These are phyloP conservation scores for Nasonovia ribisnigri DNA, from an alignment of 2,888 invertebrate genomes.

Conservation along the genomic window DNA sequence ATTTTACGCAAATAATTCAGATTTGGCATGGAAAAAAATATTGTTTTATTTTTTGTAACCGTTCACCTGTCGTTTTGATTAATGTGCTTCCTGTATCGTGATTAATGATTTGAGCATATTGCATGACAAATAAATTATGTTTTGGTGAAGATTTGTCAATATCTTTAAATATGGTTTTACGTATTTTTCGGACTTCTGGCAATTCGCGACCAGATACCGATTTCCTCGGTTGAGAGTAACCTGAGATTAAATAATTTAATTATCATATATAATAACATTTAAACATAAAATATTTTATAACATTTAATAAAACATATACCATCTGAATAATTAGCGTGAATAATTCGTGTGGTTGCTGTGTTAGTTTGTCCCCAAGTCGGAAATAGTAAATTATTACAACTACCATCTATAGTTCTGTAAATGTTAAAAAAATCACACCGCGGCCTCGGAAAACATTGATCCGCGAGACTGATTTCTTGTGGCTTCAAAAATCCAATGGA, in stretches of 20 bases:
- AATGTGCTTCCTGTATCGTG: conserved; percentile 76
- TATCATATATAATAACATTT: background rate
- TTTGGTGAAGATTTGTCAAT: conserved; percentile 77
- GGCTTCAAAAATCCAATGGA: background rate
- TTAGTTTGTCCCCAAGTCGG: conserved; percentile 87
- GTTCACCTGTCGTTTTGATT: background rate
- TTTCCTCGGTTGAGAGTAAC: conserved; percentile 72
- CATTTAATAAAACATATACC: conserved; percentile 9
- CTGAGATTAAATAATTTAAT: background rate
- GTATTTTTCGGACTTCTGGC: conserved; percentile 79
- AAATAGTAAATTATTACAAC: conserved; percentile 90
- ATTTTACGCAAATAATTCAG: background rate
- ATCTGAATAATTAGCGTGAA: conserved; percentile 50
- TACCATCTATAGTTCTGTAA: conserved; percentile 88
- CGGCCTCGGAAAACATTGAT: conserved; percentile 71
- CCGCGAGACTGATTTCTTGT: conserved; percentile 8
- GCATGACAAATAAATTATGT: conserved; percentile 82
- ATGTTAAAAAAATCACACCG: conserved; percentile 71
- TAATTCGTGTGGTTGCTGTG: conserved; percentile 71
- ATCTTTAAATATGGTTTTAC: conserved; percentile 79
- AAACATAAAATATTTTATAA: background rate
- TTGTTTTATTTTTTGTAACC: too few relatives aligned
- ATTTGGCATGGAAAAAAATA: too few relatives aligned
- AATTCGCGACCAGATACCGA: conserved; percentile 77
- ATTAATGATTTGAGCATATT: conserved; percentile 83